Conservation (phyloP, 2,797 vertebrate species). For the Sebastes vulpes region DNA sequence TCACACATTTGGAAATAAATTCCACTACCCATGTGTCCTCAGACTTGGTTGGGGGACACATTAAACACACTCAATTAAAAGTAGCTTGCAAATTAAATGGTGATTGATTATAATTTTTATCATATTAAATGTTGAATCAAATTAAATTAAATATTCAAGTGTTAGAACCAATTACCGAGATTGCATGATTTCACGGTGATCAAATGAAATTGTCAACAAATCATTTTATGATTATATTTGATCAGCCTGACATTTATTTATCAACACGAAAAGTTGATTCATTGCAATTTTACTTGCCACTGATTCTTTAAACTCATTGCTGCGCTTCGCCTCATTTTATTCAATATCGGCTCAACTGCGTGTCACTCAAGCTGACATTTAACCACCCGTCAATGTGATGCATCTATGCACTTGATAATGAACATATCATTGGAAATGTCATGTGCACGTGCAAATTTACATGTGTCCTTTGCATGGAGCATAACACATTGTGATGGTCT, state of each 20-base stretch:
- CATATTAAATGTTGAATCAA: slow-evolving; percentile 12
- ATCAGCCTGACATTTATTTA: slow-evolving; percentile 29
- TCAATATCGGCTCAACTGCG: neutral
- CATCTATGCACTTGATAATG: neutral
- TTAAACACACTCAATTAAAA: neutral
- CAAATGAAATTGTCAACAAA: slow-evolving; percentile 32
- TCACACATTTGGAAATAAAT: neutral
- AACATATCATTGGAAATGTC: neutral
- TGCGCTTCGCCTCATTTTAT: neutral
- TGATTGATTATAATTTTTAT: slow-evolving; percentile 3
- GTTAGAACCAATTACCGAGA: slow-evolving; percentile 31
- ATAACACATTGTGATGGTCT: neutral
- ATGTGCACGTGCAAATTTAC: neutral
- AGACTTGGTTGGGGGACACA: neutral
- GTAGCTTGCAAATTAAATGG: neutral
- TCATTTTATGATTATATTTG: slow-evolving; percentile 24
- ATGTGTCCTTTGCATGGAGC: neutral
- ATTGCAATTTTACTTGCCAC: neutral
- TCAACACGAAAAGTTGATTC: slow-evolving; percentile 5
- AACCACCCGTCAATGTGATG: neutral
- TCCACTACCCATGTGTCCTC: neutral
- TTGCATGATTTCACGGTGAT: slow-evolving; percentile 36
- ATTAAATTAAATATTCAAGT: slow-evolving; percentile 29
- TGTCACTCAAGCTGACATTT: slow-evolving; percentile 19
- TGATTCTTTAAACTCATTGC: slow-evolving; percentile 8